Conservation (phyloP, 2,888 invertebrate species). For the Pseudanteris insignis region DNA sequence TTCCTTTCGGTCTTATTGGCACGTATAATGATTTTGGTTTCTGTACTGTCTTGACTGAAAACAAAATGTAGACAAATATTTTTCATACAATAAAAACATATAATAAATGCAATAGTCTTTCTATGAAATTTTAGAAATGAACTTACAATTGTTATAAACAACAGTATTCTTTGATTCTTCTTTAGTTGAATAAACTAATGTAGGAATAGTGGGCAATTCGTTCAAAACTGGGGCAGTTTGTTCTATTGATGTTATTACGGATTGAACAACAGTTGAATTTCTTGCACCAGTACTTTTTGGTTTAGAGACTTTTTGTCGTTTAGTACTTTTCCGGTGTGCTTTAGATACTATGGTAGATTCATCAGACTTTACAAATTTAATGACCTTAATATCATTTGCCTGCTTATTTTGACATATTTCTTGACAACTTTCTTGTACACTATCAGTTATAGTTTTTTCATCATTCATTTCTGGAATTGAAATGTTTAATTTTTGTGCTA, state of each 20-base stretch:
- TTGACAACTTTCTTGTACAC: not conserved
- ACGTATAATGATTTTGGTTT: not conserved
- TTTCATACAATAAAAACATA: too few species aligned
- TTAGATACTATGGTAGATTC: not conserved
- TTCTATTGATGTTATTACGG: constrained; percentile 6
- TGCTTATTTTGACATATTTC: too few species aligned
- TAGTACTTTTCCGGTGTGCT: not conserved
- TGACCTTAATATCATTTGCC: not conserved
- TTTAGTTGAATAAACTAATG: constrained; percentile 21
- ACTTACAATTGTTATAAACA: constrained; percentile 13
- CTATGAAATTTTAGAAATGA: too few species aligned
- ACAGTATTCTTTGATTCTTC: constrained; percentile 11
- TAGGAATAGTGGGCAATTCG: constrained; percentile 11
- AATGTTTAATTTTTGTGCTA: constrained; percentile 13
- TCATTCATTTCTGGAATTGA: constrained; percentile 12
- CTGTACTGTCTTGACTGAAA: not conserved
- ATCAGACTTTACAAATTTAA: not conserved
- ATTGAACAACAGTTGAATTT: constrained; percentile 1
- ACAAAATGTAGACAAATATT: too few species aligned
- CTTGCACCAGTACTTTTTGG: not conserved
- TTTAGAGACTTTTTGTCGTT: not conserved
- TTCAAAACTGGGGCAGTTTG: constrained; percentile 4
- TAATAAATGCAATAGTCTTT: too few species aligned
- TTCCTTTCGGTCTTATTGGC: not conserved
- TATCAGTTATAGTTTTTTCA: not conserved